Base-by-base conservation (phyloP, 1,140 invertebrate genomes). In the Pseudomyrmex dendroicus region DNA sequence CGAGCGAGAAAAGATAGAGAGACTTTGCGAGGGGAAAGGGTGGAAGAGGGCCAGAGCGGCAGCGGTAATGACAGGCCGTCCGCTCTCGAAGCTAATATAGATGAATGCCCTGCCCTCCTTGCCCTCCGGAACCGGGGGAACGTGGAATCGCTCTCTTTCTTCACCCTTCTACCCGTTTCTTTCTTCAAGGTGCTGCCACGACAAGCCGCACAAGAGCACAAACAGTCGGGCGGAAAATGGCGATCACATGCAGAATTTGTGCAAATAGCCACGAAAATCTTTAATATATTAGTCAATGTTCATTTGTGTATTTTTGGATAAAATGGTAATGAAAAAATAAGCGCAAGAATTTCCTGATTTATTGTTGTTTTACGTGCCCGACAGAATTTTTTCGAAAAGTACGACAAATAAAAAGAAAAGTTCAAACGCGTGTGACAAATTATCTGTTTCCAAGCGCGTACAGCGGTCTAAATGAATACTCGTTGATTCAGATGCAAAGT, bases 41-140 rank as follows among this genome's bases (percentile, higher is more conserved):
- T 84, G 82, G 73, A 84, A 85, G 90, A 89, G 87, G 84, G 89
- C 86, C 83, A 84, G 88, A 92, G 93, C 93, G 94, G 93, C 93
- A 91, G 90, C 93, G 92, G 92, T 94, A 94, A 94, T 94, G 93
- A 94, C 94, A 94, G 94, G 93, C 94, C 93, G 93, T 92, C 91
- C 92, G 93, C 92, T 94, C 91, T 94, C 93, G 93, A 91, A 94
- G 94, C 93, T 94, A 94, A 94, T 94, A 94, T 94, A 94, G 93
- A 94, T 94, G 94, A 94, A 94, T 94, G 94, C 94, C 90, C 93
- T 93, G 92, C 93, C 93, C 93, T 94, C 92, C 92, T 93, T 93
- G 92, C 91, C 92, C 93, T 92, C 90, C 89, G 89, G 90, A 90
- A 86, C 84, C 73, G 66, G 44, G 20, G 76, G 86, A 86, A 89